Conservation (phyloP, 1,140 invertebrate species). For the Pseudomyrmex cubaensis region DNA sequence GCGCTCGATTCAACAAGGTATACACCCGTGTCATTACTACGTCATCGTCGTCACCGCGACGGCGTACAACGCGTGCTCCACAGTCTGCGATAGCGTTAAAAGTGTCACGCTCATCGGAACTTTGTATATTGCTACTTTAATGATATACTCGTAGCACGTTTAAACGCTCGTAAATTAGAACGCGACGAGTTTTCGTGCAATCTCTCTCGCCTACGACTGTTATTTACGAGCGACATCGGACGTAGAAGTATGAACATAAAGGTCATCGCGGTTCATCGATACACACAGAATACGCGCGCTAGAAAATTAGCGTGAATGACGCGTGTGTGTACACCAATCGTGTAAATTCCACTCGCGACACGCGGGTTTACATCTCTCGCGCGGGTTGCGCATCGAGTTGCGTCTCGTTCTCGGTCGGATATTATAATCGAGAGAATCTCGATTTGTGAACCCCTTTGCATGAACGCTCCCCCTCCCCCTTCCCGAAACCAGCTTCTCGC, state of each 20-base stretch:
- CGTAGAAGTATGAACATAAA: constrained; percentile 4
- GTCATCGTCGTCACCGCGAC: not conserved
- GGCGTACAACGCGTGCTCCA: not conserved
- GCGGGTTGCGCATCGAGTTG: too few relatives aligned
- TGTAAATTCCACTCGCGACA: not conserved
- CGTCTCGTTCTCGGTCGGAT: not conserved
- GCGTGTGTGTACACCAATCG: constrained; percentile 23
- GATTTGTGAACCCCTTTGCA: not conserved
- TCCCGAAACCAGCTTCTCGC: too few relatives aligned
- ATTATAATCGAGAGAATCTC: not conserved
- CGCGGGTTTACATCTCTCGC: constrained; percentile 5
- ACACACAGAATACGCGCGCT: not conserved
- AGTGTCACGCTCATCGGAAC: constrained; percentile 17
- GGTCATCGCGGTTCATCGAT: constrained; percentile 50
- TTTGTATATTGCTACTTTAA: constrained; percentile 55
- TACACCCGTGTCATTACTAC: not conserved
- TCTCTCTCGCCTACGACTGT: constrained; percentile 20
- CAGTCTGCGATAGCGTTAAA: constrained; percentile 24
- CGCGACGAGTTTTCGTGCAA: constrained; percentile 39
- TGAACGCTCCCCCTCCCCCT: not conserved
- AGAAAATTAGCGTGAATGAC: constrained; percentile 30
- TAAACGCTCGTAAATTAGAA: constrained; percentile 64
- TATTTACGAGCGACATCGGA: constrained; percentile 30
- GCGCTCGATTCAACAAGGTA: not conserved
- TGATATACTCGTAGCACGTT: constrained; percentile 60